Percentiles rank a stretch among this genome's conserved stretches.
These are phyloP conservation scores for Hymenochirus boettgeri DNA, from an alignment of 2,113 vertebrate species.

Conservation along the genomic window DNA sequence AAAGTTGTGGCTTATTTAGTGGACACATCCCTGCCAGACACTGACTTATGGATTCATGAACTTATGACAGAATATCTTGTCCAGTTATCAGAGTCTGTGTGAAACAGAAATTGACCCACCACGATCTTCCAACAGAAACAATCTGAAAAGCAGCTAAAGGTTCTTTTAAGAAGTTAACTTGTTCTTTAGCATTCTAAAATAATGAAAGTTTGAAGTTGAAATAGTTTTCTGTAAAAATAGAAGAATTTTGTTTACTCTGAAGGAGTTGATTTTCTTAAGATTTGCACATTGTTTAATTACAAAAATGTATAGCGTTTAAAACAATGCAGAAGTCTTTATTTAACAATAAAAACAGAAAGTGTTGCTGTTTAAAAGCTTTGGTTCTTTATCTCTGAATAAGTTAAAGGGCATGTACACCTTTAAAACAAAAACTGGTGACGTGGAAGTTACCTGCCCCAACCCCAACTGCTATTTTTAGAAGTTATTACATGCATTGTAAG, in stretches of 20 bases:
- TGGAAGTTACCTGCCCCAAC: too few relatives aligned
- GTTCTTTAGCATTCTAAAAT: slow-evolving; percentile 53
- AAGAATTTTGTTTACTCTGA: slow-evolving; percentile 57
- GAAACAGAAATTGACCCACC: slow-evolving; percentile 48
- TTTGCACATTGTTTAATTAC: slow-evolving; percentile 63
- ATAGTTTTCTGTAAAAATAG: slow-evolving; percentile 58
- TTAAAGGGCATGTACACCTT: too few relatives aligned
- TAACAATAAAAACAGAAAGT: slow-evolving; percentile 58
- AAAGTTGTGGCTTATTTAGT: slow-evolving; percentile 78
- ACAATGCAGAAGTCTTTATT: slow-evolving; percentile 48
- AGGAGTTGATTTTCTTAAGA: slow-evolving; percentile 56
- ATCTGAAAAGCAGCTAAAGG: slow-evolving; percentile 53
- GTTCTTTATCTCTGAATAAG: not conserved
- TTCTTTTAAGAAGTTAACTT: slow-evolving; percentile 43
- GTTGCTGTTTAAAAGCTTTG: not conserved
- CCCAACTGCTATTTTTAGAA: too few relatives aligned
- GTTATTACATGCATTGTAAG: too few relatives aligned
- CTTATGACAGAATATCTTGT: slow-evolving; percentile 72
- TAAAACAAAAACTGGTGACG: too few relatives aligned
- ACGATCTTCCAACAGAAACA: slow-evolving; percentile 50
- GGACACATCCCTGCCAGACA: slow-evolving; percentile 75
- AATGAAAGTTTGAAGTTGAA: slow-evolving; percentile 46
- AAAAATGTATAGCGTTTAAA: slow-evolving; percentile 55
- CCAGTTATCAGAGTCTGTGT: slow-evolving; percentile 62
- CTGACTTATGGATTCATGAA: slow-evolving; percentile 86